Percentiles rank a stretch among this genome's conserved stretches.
These are phyloP conservation scores for Drosophila mimetica DNA, from an alignment of 2,888 invertebrate genomes.

Conservation along the genomic window DNA sequence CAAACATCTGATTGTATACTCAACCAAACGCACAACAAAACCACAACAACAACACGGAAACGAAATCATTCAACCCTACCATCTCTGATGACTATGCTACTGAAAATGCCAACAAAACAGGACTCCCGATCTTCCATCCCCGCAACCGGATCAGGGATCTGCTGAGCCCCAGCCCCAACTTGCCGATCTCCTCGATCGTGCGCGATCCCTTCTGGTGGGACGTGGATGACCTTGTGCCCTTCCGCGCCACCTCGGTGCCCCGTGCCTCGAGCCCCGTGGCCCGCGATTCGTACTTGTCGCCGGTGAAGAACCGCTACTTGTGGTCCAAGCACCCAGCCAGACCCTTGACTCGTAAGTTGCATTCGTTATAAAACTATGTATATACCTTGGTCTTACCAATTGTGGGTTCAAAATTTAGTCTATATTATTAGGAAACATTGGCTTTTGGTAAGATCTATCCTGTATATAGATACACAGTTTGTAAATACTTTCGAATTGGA, in stretches of 20 bases:
- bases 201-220: constrained; percentile 96
- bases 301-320: constrained; percentile 94
- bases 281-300: constrained; percentile 95
- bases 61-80: constrained; percentile 4
- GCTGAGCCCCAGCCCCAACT: constrained; percentile 91
- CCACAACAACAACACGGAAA: constrained; percentile 31
- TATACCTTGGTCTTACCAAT: constrained; percentile 35
- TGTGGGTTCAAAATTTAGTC: background rate
- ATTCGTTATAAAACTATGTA: background rate
- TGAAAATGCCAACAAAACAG: constrained; percentile 81
- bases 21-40: constrained; percentile 36
- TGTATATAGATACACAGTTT: constrained; percentile 35
- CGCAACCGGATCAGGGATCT: constrained; percentile 87
- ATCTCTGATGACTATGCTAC: constrained; percentile 51
- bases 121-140: constrained; percentile 90
- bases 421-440: background rate
- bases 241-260: constrained; percentile 86
- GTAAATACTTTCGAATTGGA: constrained; percentile 35
- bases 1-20: constrained; percentile 43
- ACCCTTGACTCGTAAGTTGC: constrained; percentile 91
- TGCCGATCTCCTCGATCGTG: constrained; percentile 92
- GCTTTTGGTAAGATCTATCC: constrained; percentile 32
- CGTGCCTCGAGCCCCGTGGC: constrained; percentile 90
- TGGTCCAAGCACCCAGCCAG: constrained; percentile 96
- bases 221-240: constrained; percentile 92